Conservation (phyloP, 2,888 invertebrate species). For the Erebia palarica region DNA sequence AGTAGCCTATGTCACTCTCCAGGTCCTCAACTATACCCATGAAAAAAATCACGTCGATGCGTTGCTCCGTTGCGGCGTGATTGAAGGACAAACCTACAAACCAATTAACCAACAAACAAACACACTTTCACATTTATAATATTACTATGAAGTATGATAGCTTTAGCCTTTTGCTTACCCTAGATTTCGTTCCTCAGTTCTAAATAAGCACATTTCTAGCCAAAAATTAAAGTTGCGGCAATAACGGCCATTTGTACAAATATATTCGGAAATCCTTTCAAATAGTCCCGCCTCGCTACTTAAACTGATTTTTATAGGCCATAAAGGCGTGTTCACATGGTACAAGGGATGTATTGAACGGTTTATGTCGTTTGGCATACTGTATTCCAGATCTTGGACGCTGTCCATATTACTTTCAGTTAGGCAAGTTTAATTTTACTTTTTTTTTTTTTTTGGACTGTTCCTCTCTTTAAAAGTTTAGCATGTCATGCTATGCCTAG, state of each 20-base stretch:
- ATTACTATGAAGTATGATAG: no score
- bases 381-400: conserved; percentile 14
- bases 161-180: not conserved
- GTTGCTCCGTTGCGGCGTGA: no score
- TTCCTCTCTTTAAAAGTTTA: conserved; percentile 4
- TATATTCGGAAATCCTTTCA: conserved; percentile 15
- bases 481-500: not conserved
- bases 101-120: no score
- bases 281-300: conserved; percentile 26
- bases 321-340: conserved; percentile 26
- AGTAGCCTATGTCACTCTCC: no score
- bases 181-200: not conserved
- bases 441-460: conserved; percentile 5
- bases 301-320: conserved; percentile 31
- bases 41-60: no score
- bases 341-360: conserved; percentile 24
- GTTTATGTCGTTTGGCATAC: conserved; percentile 25
- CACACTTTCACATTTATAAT: no score
- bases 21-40: no score
- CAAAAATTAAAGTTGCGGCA: conserved; percentile 1
- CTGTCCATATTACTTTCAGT: conserved; percentile 21
- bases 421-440: conserved; percentile 10
- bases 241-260: conserved; percentile 18
- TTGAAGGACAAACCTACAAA: no score
- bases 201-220: conserved; percentile 14